Evolutionary conservation across 2,888 invertebrate genomes (phyloP).

Genomic region (Andrena trimmerana): DNA sequence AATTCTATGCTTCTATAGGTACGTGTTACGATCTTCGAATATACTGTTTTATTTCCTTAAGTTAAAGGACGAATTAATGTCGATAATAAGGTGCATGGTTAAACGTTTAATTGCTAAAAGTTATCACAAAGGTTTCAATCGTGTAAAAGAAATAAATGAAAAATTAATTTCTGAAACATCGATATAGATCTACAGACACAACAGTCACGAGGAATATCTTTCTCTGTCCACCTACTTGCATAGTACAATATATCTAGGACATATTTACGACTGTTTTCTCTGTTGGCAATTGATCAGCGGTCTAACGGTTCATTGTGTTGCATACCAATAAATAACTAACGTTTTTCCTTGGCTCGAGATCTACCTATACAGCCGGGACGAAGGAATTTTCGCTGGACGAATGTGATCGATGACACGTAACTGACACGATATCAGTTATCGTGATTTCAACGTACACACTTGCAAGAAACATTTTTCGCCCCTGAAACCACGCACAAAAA

Average conservation of each 20-base stretch:
- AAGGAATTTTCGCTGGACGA: slow-evolving; percentile 23
- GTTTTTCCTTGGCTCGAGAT: slow-evolving; percentile 34
- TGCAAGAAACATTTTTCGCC: not conserved
- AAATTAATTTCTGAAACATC: slow-evolving; percentile 40
- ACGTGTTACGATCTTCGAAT: no score
- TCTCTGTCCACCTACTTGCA: slow-evolving; percentile 58
- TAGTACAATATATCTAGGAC: slow-evolving; percentile 56
- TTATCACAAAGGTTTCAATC: not conserved
- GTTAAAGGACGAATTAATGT: not conserved
- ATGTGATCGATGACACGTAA: slow-evolving; percentile 21
- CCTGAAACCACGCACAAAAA: not conserved
- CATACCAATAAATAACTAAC: slow-evolving; percentile 45
- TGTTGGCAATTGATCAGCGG: slow-evolving; percentile 63
- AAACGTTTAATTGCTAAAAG: not conserved
- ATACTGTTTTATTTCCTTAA: no score
- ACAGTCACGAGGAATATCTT: slow-evolving; percentile 60
- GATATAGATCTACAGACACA: slow-evolving; percentile 37
- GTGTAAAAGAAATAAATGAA: not conserved
- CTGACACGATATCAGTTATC: slow-evolving; percentile 20
- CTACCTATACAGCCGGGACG: slow-evolving; percentile 16
- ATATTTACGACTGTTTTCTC: slow-evolving; percentile 65
- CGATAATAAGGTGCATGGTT: not conserved
- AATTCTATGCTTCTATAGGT: no score
- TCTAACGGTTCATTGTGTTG: slow-evolving; percentile 52
- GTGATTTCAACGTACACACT: slow-evolving; percentile 6